Evolutionary conservation across 2,113 vertebrate genomes (phyloP).

Genomic region (Cololabis saira): DNA sequence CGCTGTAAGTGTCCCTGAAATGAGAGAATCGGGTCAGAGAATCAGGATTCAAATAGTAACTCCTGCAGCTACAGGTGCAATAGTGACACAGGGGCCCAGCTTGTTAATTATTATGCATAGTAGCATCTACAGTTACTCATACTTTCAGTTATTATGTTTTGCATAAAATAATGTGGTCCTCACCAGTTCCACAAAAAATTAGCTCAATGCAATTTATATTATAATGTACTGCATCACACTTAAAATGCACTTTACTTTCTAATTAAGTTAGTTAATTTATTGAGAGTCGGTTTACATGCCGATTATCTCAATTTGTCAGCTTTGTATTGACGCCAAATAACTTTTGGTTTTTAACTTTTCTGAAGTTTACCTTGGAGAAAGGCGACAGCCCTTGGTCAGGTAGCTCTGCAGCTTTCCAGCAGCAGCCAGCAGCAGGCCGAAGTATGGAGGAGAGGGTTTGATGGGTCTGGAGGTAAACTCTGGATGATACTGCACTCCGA

Average conservation of each 20-base stretch:
- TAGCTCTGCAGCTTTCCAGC: conserved; percentile 89
- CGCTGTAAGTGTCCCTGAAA: conserved; percentile 93
- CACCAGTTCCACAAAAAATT: too few relatives aligned
- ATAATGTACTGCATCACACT: too few relatives aligned
- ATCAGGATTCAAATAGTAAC: background rate
- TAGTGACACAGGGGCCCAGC: too few relatives aligned
- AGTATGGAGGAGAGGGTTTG: conserved; percentile 95
- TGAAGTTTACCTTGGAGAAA: conserved; percentile 88
- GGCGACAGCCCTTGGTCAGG: conserved; percentile 89
- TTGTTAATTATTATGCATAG: too few relatives aligned
- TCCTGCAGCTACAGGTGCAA: too few relatives aligned
- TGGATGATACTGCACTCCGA: conserved; percentile 95
- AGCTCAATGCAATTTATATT: too few relatives aligned
- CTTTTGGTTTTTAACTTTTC: background rate
- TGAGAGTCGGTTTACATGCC: too few relatives aligned
- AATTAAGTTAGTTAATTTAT: too few relatives aligned
- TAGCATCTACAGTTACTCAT: too few relatives aligned
- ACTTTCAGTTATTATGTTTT: too few relatives aligned
- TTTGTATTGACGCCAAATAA: background rate
- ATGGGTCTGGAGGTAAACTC: conserved; percentile 97
- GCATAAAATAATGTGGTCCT: too few relatives aligned
- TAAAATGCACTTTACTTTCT: too few relatives aligned
- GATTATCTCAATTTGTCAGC: background rate
- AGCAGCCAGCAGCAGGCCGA: conserved; percentile 91
- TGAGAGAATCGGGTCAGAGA: conserved; percentile 3